Evolutionary conservation across 2,113 vertebrate genomes (phyloP).

Genomic region (Myrmecobius fasciatus): DNA sequence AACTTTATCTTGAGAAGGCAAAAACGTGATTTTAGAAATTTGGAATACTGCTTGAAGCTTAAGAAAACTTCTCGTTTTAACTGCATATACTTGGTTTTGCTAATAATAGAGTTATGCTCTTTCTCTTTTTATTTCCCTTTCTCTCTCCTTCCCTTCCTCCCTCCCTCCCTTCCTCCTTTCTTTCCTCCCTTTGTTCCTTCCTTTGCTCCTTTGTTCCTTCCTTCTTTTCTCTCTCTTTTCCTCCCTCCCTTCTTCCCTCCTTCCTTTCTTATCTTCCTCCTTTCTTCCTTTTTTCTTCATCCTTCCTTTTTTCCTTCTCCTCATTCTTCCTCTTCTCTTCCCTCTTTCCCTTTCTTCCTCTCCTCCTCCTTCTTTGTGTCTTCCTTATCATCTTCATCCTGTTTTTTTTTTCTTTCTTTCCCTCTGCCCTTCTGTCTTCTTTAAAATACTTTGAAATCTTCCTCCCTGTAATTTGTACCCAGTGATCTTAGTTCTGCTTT

Average conservation of each 20-base stretch:
- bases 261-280: neutral
- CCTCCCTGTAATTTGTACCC: neutral
- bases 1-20: neutral
- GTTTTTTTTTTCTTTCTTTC: neutral
- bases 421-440: neutral
- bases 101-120: neutral
- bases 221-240: neutral
- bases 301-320: too few species aligned
- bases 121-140: too few species aligned
- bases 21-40: neutral
- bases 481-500: neutral
- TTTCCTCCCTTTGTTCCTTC: rapidly evolving
- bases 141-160: rapidly evolving
- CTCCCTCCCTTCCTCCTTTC: rapidly evolving
- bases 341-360: neutral
- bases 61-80: neutral
- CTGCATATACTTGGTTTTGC: neutral
- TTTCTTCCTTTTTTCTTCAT: too few species aligned
- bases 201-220: too few species aligned
- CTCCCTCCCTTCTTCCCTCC: neutral
- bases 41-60: neutral
- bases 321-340: too few species aligned
- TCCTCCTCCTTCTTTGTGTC: neutral
- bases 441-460: neutral
- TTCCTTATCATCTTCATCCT: neutral